A percentile compares a stretch with the other conserved stretches of the same genome.
These are phyloP conservation scores for Creontiades dilutus DNA, from an alignment of 2,888 invertebrate genomes.

Conservation along the genomic window DNA sequence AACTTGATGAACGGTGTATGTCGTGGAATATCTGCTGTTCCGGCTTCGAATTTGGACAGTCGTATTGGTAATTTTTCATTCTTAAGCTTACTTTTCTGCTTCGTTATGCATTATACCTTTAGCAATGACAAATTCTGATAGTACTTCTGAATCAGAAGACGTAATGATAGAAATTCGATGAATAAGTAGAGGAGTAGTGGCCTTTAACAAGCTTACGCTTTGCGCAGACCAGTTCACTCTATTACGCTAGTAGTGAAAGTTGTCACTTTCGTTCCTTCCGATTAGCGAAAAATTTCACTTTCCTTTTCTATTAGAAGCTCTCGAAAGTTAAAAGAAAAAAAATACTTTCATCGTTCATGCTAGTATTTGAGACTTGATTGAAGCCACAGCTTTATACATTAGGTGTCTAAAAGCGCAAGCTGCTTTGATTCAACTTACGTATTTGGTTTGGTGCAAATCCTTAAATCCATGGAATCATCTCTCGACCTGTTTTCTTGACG, in stretches of 20 bases:
- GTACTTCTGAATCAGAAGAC: neutral
- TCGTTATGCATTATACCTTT: neutral
- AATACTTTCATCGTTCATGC: neutral
- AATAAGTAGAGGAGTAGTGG: neutral
- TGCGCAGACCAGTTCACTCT: neutral
- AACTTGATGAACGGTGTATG: neutral
- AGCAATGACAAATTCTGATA: neutral
- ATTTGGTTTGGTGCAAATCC: slow-evolving; percentile 8
- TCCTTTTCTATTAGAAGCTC: slow-evolving; percentile 37
- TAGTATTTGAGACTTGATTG: neutral
- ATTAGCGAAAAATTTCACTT: slow-evolving; percentile 62
- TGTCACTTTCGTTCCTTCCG: slow-evolving; percentile 14
- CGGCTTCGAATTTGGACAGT: neutral
- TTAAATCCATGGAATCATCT: slow-evolving; percentile 34
- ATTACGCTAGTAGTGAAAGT: slow-evolving; percentile 58
- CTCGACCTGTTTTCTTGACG: slow-evolving; percentile 45
- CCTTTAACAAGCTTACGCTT: neutral
- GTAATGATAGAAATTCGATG: neutral
- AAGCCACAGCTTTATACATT: neutral
- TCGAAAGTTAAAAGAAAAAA: slow-evolving; percentile 13
- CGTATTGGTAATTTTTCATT: neutral
- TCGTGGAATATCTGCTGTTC: neutral
- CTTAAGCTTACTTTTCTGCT: neutral
- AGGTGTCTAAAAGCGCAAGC: neutral
- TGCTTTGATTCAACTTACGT: neutral